phyloP scores from a whole-genome alignment of 2,113 vertebrate species.

The Riparia riparia region DNA sequence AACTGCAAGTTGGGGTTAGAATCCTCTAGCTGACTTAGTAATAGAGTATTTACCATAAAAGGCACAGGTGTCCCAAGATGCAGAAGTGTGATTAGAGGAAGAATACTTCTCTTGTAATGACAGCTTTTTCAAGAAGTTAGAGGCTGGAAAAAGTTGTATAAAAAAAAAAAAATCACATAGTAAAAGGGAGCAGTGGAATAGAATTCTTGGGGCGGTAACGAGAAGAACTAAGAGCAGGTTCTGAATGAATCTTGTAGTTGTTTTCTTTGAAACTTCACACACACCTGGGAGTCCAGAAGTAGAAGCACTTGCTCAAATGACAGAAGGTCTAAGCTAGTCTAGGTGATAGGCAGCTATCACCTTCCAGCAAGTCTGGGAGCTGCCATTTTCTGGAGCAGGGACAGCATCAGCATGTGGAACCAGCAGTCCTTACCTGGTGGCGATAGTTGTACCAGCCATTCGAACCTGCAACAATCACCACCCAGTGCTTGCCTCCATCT shows the following conservation, averaged over 20 bases:
- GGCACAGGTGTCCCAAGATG: background rate
- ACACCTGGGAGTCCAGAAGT: background rate
- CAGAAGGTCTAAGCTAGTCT: background rate
- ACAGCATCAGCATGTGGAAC: background rate
- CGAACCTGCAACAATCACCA: conserved; percentile 93
- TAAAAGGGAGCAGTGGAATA: background rate
- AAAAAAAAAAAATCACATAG: background rate
- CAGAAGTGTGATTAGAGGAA: background rate
- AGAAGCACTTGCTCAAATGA: background rate
- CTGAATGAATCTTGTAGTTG: background rate
- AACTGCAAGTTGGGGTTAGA: background rate
- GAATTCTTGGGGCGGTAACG: background rate
- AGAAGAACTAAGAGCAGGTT: background rate
- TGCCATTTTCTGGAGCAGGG: background rate
- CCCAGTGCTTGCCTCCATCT: conserved; percentile 90
- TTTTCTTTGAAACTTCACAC: background rate
- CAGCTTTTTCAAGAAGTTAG: background rate
- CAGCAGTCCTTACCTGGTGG: conserved; percentile 85
- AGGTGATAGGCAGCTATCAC: background rate
- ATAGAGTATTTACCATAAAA: background rate
- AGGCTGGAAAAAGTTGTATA: background rate
- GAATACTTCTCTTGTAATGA: background rate
- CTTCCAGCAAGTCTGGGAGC: accelerated
- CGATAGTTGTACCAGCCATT: conserved; percentile 96
- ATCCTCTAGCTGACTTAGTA: background rate